Base-by-base conservation (phyloP, 2,113 vertebrate species). In the Nothocercus nigrocapillus region DNA sequence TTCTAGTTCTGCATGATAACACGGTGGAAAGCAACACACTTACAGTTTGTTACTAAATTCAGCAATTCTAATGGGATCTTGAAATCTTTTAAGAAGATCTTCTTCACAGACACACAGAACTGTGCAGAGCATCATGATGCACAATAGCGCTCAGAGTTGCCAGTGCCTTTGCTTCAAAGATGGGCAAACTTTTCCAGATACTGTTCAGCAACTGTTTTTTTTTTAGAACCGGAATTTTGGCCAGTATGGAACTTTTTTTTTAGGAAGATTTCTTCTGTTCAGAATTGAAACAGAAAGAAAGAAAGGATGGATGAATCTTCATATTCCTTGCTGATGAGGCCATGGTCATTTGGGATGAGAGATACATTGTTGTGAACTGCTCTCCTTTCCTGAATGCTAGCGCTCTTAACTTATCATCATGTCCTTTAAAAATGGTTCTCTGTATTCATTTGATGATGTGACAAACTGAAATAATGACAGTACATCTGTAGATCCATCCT, bases 131-230 rank as follows among this genome's bases (percentile, higher is more conserved):
- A 93, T 87, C 93, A 94, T 78, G 13, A 14, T 79, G 62, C 90
- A 96, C 95, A 96, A 89, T 90, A 92, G 89, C 63, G 88, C 30
- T 3, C 54, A 47, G 62, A 87, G 78, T 63, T 93, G 86, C 88
- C 92, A 92, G 67, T 85, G 83, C n/a, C 67, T 92, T 82, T 89
- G 45, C 86, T 96, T 93, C 59, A 87, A 58, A 79, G 70, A 87
- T 76, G 78, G 80, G 77, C 77, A 74, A 32, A 87, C 80, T 86
- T 88, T 90, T 90, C 92, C 86, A 90, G 77, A 90, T 89, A 95
- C 67, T 95, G 81, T 92, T 93, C 70, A 93, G 78, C 36, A 90
- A 85, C 49, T 49, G 67, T 56, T 53, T 95, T 88, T 91, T 93
- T 95, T 83, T 81, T 86, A 73, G 69, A 85, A 45, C 40, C 32